Percentiles rank a stretch among this genome's conserved stretches.
These are phyloP conservation scores for Opisthograptis luteolata DNA, from an alignment of 2,888 invertebrate genomes.

Conservation along the genomic window DNA sequence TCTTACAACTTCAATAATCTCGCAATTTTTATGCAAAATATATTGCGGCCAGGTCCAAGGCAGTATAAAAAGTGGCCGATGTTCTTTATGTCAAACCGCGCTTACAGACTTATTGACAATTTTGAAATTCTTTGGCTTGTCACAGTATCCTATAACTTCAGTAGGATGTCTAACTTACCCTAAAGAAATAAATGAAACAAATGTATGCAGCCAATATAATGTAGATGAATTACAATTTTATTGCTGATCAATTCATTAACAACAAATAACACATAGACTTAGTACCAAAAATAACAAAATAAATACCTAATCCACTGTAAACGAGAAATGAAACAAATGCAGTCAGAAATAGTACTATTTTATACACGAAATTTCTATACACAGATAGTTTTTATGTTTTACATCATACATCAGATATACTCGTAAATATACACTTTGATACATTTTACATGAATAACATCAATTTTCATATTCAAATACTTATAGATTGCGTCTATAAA, in stretches of 20 bases:
- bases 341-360: conserved; percentile 49
- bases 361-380: conserved; percentile 53
- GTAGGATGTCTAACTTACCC: too few species aligned
- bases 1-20: too few species aligned
- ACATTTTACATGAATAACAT: conserved; percentile 20
- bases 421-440: conserved; percentile 61
- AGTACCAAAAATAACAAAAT: conserved; percentile 81
- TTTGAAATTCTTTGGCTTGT: too few species aligned
- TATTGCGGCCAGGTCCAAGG: too few species aligned
- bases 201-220: conserved; percentile 62
- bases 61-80: too few species aligned
- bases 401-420: conserved; percentile 51
- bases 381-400: too few species aligned
- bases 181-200: conserved; percentile 53
- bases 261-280: conserved; percentile 81
- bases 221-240: conserved; percentile 74
- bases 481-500: conserved; percentile 53
- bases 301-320: conserved; percentile 80
- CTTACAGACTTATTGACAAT: too few species aligned
- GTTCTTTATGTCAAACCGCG: too few species aligned
- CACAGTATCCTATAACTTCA: too few species aligned
- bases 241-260: conserved; percentile 78
- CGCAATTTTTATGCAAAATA: too few species aligned
- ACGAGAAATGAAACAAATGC: conserved; percentile 63
- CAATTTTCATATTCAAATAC: conserved; percentile 46